phyloP scores from a whole-genome alignment of 2,888 invertebrate species.

The Heliconius aoede region DNA sequence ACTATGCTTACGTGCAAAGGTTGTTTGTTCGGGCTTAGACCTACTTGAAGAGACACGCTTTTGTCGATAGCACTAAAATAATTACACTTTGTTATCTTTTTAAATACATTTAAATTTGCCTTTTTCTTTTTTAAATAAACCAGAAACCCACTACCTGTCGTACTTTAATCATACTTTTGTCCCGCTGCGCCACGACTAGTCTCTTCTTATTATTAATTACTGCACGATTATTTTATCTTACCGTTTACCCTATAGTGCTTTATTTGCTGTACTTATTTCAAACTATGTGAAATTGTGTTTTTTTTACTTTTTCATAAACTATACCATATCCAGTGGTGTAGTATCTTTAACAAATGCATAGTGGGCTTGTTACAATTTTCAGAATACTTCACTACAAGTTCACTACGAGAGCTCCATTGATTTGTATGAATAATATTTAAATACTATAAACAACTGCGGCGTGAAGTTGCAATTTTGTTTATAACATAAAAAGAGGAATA shows the following conservation, averaged over 20 bases:
- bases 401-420: slow-evolving; percentile 44
- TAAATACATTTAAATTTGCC: neutral
- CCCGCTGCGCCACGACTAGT: too few species aligned
- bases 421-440: slow-evolving; percentile 34
- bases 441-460: slow-evolving; percentile 14
- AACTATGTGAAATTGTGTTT: too few species aligned
- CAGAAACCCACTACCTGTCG: too few species aligned
- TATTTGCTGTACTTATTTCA: too few species aligned
- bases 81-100: neutral
- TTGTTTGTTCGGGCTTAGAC: slow-evolving; percentile 43
- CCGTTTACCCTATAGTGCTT: too few species aligned
- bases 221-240: too few species aligned
- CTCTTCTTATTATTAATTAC: too few species aligned
- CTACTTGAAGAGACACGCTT: slow-evolving; percentile 8
- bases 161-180: too few species aligned
- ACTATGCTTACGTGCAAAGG: slow-evolving; percentile 52
- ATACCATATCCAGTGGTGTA: slow-evolving; percentile 37
- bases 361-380: slow-evolving; percentile 46
- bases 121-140: neutral
- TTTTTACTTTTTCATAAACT: neutral
- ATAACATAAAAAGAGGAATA: neutral
- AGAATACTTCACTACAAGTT: slow-evolving; percentile 52
- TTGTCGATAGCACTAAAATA: neutral
- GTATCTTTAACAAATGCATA: slow-evolving; percentile 36
- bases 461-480: neutral